Conservation (phyloP, 2,113 vertebrate species). For the Cairina moschata region DNA sequence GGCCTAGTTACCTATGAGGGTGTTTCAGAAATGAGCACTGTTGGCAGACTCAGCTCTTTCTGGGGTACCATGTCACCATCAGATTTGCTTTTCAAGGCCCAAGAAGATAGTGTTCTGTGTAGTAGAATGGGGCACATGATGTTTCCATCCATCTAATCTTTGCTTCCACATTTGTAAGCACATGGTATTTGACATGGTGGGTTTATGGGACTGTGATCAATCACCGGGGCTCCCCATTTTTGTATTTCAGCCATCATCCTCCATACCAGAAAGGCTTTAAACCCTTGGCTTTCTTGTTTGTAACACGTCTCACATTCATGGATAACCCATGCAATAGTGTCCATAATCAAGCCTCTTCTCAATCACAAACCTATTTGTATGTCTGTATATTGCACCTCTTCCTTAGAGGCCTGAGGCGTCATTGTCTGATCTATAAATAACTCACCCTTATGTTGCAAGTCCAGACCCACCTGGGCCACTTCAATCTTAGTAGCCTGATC, state of each 20-base stretch:
- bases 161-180: no score
- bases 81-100: no score
- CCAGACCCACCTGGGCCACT: background rate
- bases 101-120: no score
- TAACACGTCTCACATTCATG: background rate
- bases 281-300: background rate
- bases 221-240: background rate
- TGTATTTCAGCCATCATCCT: background rate
- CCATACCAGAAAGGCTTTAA: background rate
- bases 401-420: background rate
- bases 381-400: background rate
- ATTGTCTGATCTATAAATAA: background rate
- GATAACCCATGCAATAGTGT: background rate
- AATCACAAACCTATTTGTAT: background rate
- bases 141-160: no score
- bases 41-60: no score
- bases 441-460: background rate
- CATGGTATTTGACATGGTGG: no score
- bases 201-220: background rate
- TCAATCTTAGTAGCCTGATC: background rate
- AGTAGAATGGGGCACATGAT: no score
- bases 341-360: background rate
- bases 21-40: no score
- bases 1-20: no score
- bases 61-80: no score